phyloP scores from a whole-genome alignment of 1,140 invertebrate genomes.

The Lepidurus packardi region DNA sequence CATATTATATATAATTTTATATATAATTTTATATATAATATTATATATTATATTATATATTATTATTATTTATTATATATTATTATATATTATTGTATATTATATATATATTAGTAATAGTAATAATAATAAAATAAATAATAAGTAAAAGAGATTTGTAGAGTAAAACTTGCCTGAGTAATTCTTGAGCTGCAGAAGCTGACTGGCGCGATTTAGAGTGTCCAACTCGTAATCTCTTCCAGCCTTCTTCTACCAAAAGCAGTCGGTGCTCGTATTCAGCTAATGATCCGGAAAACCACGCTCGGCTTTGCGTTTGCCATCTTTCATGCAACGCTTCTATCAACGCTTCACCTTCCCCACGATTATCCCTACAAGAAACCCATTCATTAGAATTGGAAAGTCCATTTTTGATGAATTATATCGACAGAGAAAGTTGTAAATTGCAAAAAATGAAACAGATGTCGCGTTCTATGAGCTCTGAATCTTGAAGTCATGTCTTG shows the following conservation, averaged over 20 bases:
- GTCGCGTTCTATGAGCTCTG: too few species aligned
- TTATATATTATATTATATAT: too few species aligned
- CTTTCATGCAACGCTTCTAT: conserved; percentile 39
- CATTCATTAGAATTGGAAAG: neutral
- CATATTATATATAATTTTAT: too few species aligned
- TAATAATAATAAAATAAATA: neutral
- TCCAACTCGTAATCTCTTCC: conserved; percentile 39
- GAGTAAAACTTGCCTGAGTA: conserved; percentile 30
- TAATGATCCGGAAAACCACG: conserved; percentile 40
- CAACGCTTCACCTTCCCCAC: conserved; percentile 38
- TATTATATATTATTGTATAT: too few species aligned
- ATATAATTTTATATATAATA: too few species aligned
- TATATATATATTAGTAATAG: neutral
- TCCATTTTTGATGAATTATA: neutral
- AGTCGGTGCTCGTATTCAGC: conserved; percentile 41
- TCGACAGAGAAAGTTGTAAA: neutral
- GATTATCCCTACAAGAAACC: conserved; percentile 36
- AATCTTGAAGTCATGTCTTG: too few species aligned
- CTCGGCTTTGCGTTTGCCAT: conserved; percentile 40
- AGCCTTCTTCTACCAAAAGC: conserved; percentile 41
- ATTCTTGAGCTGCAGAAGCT: conserved; percentile 30
- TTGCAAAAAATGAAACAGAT: neutral
- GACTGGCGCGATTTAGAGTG: conserved; percentile 25
- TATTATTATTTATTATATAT: too few species aligned
- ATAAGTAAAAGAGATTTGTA: neutral